Percentiles rank a stretch among this genome's conserved stretches.
Evolutionary conservation across 1,140 invertebrate species (phyloP).

Genomic region (Zaprionus inermis): DNA sequence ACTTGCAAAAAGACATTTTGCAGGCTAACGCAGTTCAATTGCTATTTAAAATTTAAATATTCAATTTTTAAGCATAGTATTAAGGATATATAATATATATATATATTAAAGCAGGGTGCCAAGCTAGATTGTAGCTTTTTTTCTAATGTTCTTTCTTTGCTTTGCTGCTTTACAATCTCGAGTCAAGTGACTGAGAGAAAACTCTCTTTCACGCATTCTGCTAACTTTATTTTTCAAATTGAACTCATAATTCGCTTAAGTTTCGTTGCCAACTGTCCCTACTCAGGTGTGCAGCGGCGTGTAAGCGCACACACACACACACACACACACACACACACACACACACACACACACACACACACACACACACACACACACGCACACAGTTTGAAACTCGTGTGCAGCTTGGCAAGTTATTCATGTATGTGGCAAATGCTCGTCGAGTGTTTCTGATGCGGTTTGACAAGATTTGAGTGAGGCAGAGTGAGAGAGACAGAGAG

Average conservation of each 20-base stretch:
- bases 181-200: not conserved
- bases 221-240: not conserved
- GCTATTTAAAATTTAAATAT: no score
- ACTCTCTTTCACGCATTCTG: not conserved
- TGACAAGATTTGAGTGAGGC: conserved; percentile 54
- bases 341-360: not conserved
- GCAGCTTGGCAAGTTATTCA: conserved; percentile 48
- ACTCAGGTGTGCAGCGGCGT: conserved; percentile 38
- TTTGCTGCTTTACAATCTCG: not conserved
- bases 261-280: conserved; percentile 19
- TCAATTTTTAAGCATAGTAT: no score
- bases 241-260: conserved; percentile 18
- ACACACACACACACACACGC: not conserved
- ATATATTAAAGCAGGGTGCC: no score
- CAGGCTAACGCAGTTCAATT: no score
- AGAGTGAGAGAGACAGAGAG: not conserved
- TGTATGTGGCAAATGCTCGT: conserved; percentile 50
- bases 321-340: not conserved
- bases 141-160: not conserved
- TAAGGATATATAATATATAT: no score
- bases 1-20: no score
- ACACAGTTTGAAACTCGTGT: conserved; percentile 12
- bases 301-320: conserved; percentile 3
- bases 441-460: conserved; percentile 71
- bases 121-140: no score